Conservation (phyloP, 2,888 invertebrate species). For the Drosophila peninsularis region DNA sequence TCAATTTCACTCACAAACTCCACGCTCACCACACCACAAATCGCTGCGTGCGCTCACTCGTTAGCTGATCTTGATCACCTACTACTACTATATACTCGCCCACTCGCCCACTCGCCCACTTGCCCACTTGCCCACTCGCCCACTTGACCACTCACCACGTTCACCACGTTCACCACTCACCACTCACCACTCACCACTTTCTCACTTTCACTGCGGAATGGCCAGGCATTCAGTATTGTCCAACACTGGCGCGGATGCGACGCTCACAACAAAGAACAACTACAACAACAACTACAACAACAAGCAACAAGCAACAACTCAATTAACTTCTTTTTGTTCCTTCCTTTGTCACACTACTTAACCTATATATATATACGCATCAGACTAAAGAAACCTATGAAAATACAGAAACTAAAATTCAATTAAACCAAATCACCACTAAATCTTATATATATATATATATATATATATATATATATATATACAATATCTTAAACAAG, state of each 20-base stretch:
- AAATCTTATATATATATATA: constrained; percentile 25
- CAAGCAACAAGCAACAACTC: constrained; percentile 34
- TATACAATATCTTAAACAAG: constrained; percentile 5
- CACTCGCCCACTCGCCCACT: constrained; percentile 33
- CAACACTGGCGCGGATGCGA: constrained; percentile 36
- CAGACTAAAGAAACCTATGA: constrained; percentile 19
- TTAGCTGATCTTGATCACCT: constrained; percentile 55
- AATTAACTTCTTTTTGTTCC: constrained; percentile 15
- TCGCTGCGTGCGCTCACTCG: constrained; percentile 58
- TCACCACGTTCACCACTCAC: constrained; percentile 18
- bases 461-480: not conserved
- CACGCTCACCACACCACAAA: constrained; percentile 31
- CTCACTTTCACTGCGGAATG: constrained; percentile 50
- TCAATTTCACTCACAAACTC: constrained; percentile 18
- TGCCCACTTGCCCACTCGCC: not conserved
- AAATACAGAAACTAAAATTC: constrained; percentile 6
- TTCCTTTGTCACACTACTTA: constrained; percentile 38
- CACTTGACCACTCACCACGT: constrained; percentile 10
- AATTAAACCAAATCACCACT: constrained; percentile 40
- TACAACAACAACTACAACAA: constrained; percentile 13
- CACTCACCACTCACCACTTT: constrained; percentile 17
- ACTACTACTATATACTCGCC: constrained; percentile 41
- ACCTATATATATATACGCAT: constrained; percentile 23
- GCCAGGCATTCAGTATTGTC: constrained; percentile 43
- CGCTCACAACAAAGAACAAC: constrained; percentile 38